These are phyloP conservation scores for Montifringilla adamsi DNA, from an alignment of 2,113 vertebrate species.

Conservation along the genomic window DNA sequence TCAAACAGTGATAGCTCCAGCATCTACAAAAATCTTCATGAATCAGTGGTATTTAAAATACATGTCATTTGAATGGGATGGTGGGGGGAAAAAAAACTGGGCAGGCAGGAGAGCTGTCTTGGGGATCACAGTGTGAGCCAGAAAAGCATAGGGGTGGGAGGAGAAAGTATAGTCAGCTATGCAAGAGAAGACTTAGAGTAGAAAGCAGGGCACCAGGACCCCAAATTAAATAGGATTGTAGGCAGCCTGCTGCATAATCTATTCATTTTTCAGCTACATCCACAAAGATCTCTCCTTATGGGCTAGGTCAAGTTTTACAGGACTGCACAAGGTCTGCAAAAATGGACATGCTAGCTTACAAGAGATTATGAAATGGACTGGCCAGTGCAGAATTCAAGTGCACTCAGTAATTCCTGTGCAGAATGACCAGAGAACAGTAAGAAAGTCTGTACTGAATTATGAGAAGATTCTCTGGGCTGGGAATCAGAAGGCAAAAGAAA, in stretches of 20 bases:
- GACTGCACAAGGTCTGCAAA: not conserved
- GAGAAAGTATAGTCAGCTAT: not conserved
- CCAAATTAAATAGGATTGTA: not conserved
- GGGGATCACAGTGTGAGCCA: not conserved
- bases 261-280: not conserved
- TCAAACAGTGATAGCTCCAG: not conserved
- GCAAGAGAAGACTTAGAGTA: not conserved
- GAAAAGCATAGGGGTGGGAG: not conserved
- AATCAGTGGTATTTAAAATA: not conserved
- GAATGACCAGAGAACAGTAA: not conserved
- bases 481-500: not conserved
- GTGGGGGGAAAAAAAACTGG: rapidly evolving
- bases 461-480: not conserved
- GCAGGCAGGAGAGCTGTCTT: not conserved
- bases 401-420: not conserved
- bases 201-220: not conserved
- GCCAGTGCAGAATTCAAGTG: not conserved
- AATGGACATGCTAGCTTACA: not conserved
- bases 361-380: not conserved
- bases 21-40: not conserved
- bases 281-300: not conserved
- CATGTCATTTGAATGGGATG: not conserved
- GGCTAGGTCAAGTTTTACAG: not conserved
- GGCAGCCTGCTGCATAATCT: not conserved
- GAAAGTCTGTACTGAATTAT: not conserved